A percentile compares a stretch with the other conserved stretches of the same genome.
These are phyloP conservation scores for Campaea margaritaria DNA, from an alignment of 2,888 invertebrate genomes.

Conservation along the genomic window DNA sequence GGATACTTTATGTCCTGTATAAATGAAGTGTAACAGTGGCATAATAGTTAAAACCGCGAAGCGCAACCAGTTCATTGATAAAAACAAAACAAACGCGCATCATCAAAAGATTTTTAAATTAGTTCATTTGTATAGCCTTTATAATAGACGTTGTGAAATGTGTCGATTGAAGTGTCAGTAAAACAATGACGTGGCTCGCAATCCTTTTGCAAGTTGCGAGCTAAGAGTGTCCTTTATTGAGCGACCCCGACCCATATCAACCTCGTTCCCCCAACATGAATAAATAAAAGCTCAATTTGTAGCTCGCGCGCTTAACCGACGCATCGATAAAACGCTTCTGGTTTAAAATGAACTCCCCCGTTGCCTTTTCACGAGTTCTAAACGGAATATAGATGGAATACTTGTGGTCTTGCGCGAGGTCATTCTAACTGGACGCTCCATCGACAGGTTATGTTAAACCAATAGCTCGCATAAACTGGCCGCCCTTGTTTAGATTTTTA, in stretches of 20 bases:
- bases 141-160: conserved; percentile 49
- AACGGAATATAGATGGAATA: conserved; percentile 38
- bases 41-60: too few species aligned
- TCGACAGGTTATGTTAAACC: conserved; percentile 65
- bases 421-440: conserved; percentile 49
- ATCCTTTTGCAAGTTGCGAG: conserved; percentile 63
- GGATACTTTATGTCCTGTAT: too few species aligned
- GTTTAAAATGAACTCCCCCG: conserved; percentile 64
- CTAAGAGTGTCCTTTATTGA: conserved; percentile 69
- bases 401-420: conserved; percentile 46
- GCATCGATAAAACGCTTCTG: conserved; percentile 68
- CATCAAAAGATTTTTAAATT: conserved; percentile 8
- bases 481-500: conserved; percentile 51
- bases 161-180: conserved; percentile 54
- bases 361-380: conserved; percentile 49
- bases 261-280: conserved; percentile 79
- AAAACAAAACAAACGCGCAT: conserved; percentile 14
- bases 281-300: conserved; percentile 84
- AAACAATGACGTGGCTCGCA: conserved; percentile 54
- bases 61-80: too few species aligned
- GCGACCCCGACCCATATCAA: conserved; percentile 81
- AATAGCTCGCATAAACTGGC: conserved; percentile 55
- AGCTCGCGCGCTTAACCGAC: conserved; percentile 73
- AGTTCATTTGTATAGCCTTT: conserved; percentile 18
- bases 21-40: too few species aligned